Conservation (phyloP, 1,140 invertebrate species). For the Latrodectus geometricus region DNA sequence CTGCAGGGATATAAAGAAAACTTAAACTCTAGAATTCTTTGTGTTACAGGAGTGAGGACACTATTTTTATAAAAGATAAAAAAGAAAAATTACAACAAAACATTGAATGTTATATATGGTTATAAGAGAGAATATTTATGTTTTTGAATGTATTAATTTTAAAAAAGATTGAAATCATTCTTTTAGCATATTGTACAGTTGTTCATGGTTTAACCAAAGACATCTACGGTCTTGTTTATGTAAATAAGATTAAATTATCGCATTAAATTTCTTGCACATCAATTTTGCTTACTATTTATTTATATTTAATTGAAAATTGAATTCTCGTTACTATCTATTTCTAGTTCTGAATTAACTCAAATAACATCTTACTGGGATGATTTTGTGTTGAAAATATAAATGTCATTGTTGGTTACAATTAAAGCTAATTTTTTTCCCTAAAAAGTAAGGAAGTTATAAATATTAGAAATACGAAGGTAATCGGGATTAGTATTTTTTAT, state of each 20-base stretch:
- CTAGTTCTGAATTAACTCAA: too few species aligned
- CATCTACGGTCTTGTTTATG: background rate
- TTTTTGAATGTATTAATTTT: conserved; percentile 3
- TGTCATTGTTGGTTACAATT: too few species aligned
- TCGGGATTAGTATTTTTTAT: too few species aligned
- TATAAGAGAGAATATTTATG: conserved; percentile 1
- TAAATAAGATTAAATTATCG: background rate
- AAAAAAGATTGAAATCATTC: background rate
- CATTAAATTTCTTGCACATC: background rate
- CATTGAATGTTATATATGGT: background rate
- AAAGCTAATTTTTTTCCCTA: too few species aligned
- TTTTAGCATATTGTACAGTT: background rate
- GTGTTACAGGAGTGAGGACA: background rate
- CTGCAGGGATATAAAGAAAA: conserved; percentile 46
- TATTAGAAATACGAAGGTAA: too few species aligned
- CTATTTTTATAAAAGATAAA: background rate
- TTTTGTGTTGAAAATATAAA: too few species aligned
- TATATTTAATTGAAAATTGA: background rate
- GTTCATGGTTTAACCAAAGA: conserved; percentile 1
- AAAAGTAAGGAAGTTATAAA: too few species aligned
- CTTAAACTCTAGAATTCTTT: conserved; percentile 6
- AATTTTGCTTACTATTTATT: background rate
- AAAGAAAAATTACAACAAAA: background rate
- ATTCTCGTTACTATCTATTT: too few species aligned
- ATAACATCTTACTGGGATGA: too few species aligned